phyloP scores from a whole-genome alignment of 2,113 vertebrate genomes.

The Bubo blakistoni region DNA sequence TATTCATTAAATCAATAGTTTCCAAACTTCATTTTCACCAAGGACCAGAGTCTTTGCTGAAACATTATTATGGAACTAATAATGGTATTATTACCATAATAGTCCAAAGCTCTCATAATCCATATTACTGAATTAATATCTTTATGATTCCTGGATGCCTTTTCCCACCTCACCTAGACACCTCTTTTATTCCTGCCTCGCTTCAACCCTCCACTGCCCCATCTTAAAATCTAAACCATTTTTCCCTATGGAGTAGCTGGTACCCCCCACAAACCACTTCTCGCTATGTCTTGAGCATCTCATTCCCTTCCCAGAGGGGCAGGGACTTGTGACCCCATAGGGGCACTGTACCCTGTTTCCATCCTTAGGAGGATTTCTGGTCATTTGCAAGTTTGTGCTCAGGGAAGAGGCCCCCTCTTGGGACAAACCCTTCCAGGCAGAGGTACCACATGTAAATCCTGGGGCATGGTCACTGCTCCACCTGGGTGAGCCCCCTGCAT shows the following conservation, averaged over 20 bases:
- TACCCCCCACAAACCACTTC: background rate
- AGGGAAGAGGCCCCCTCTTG: background rate
- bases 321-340: background rate
- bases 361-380: background rate
- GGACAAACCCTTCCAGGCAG: background rate
- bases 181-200: background rate
- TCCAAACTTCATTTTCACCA: background rate
- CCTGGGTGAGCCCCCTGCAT: fast-evolving
- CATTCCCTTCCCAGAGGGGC: background rate
- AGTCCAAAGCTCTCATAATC: background rate
- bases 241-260: background rate
- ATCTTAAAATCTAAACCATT: background rate
- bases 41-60: background rate
- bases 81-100: background rate
- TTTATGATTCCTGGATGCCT: background rate
- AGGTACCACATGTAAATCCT: background rate
- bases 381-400: background rate
- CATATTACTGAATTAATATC: background rate
- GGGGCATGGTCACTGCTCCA: background rate
- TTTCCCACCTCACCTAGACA: background rate
- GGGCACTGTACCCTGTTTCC: background rate
- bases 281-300: background rate
- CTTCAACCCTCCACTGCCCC: background rate
- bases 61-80: background rate
- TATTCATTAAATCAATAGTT: background rate